Evolutionary conservation across 2,797 vertebrate species (phyloP), one percentile per base, ranked within the genome.

Genomic region (Hippopotamyrus pictus): DNA sequence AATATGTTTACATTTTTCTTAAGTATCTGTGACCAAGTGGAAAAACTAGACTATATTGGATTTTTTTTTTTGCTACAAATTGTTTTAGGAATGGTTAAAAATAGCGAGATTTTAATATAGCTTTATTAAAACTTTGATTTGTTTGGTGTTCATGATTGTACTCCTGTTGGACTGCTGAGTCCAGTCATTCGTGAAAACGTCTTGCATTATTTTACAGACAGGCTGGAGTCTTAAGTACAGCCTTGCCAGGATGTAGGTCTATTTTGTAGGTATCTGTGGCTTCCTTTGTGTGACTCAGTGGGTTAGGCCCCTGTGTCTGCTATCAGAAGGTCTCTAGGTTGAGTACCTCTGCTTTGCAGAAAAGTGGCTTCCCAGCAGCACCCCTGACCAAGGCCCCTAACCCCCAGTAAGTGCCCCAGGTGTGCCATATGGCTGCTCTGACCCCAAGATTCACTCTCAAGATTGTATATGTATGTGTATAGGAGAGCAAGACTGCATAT

Each of bases 181-280:
- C 41, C 8, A 5, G 48, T 44, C 62, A 62, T 44, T 62, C 17
- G 53, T 87, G 65, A 87, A 69, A 91, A 83, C 48, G 29, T 51
- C 83, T 76, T 50, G 62, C 59, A 83, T 89, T 91, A 51, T 54
- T 46, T 69, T 53, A 53, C 29, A 88, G 82, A 53, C 50, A 51
- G 54, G 57, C 44, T 50, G 76, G 14, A 86, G 59, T 85, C 76
- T 51, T 87, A 90, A 53, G 33, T 57, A 37, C n/a, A 19, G 62
- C 59, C 48, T 25, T 41, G 29, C 29, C 48, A 33, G 33, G 14
- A 65, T 86, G 54, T 89, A 89, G 22, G 44, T 7, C 33, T 37
- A 2, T 86, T 33, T 87, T 89, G 59, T 57, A 44, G 8, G 85
- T 89, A 44, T 85, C 11, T 87, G 46, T 62, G 59, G 73, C 37